These are phyloP conservation scores for Limanda limanda DNA, from an alignment of 2,113 vertebrate genomes.

Conservation along the genomic window DNA sequence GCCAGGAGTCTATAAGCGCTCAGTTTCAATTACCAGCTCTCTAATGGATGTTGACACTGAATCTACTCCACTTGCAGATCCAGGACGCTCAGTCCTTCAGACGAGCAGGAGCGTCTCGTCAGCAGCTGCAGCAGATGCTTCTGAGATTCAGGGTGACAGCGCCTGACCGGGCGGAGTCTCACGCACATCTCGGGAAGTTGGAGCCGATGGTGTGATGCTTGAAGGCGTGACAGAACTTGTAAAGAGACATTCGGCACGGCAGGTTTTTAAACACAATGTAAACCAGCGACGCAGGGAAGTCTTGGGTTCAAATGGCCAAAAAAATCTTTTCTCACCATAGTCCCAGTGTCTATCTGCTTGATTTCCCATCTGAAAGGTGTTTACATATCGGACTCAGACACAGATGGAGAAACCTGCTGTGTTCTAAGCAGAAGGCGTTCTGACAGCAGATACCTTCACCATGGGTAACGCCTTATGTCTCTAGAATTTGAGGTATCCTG, in stretches of 20 bases:
- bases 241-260: conserved; percentile 45
- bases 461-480: too few relatives aligned
- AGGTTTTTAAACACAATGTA: neutral
- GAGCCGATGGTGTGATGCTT: conserved; percentile 35
- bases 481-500: too few relatives aligned
- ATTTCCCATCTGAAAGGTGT: too few relatives aligned
- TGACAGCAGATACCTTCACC: too few relatives aligned
- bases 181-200: conserved; percentile 56
- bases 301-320: too few relatives aligned
- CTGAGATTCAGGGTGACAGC: conserved; percentile 59
- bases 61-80: conserved; percentile 66
- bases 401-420: too few relatives aligned
- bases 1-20: conserved; percentile 72
- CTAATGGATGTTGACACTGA: conserved; percentile 76
- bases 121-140: conserved; percentile 55
- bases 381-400: too few relatives aligned
- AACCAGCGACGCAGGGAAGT: too few relatives aligned
- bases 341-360: too few relatives aligned
- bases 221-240: conserved; percentile 61
- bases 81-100: conserved; percentile 52
- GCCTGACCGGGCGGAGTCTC: conserved; percentile 46
- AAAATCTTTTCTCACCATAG: too few relatives aligned
- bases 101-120: conserved; percentile 47
- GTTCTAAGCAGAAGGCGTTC: too few relatives aligned
- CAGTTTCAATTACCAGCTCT: conserved; percentile 70